These are phyloP conservation scores for Drosophila diplacantha DNA, from an alignment of 2,888 invertebrate genomes.

Conservation along the genomic window DNA sequence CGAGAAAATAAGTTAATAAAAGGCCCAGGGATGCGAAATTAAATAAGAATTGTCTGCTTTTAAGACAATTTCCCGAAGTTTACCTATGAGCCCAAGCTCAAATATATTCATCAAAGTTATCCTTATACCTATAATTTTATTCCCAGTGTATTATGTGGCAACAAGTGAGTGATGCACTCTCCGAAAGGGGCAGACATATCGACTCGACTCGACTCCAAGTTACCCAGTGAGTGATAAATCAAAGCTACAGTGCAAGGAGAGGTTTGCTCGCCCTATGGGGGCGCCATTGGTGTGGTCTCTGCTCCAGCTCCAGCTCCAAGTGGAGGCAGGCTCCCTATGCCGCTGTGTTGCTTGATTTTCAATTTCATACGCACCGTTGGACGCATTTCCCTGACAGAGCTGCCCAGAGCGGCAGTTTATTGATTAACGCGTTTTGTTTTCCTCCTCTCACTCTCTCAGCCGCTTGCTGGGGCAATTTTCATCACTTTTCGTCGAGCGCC, in stretches of 20 bases:
- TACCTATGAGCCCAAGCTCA: too few relatives aligned
- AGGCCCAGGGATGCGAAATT: not conserved
- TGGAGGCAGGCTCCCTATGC: conserved; percentile 20
- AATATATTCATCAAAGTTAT: not conserved
- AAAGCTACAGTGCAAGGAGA: conserved; percentile 15
- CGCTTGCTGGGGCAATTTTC: conserved; percentile 49
- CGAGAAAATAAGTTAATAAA: not conserved
- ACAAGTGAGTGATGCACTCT: conserved; percentile 26
- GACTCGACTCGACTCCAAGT: conserved; percentile 31
- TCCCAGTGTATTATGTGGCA: conserved; percentile 7
- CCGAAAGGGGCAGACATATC: conserved; percentile 30
- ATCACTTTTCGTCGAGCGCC: conserved; percentile 53
- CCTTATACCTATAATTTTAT: conserved; percentile 4
- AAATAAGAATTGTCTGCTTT: not conserved
- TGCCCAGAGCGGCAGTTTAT: conserved; percentile 55
- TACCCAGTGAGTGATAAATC: conserved; percentile 39
- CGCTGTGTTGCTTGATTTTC: conserved; percentile 55
- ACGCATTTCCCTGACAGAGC: conserved; percentile 37
- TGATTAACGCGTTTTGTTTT: conserved; percentile 55
- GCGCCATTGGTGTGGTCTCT: conserved; percentile 62
- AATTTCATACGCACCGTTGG: conserved; percentile 73
- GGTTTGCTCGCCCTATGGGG: conserved; percentile 28
- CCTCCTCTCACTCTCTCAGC: not conserved
- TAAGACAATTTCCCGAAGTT: too few relatives aligned
- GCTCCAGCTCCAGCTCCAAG: conserved; percentile 9